Conservation (phyloP, 2,113 vertebrate genomes). For the Prietella phreatophila region DNA sequence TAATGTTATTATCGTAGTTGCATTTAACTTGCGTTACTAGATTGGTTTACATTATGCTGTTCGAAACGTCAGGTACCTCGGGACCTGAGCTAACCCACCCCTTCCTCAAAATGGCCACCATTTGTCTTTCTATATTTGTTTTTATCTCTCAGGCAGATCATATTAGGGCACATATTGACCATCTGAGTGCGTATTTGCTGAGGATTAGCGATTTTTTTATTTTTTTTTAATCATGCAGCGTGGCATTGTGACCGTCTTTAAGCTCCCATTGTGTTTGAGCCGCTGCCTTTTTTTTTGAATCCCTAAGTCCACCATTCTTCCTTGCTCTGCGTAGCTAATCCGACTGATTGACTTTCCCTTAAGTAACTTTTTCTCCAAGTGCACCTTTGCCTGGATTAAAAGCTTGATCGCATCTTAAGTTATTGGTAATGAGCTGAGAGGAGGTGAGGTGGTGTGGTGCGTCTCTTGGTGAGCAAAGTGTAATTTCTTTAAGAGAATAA, state of each 20-base stretch:
- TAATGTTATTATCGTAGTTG: not conserved
- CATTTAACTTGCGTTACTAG: no score
- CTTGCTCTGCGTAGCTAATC: constrained; percentile 68
- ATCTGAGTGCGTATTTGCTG: constrained; percentile 81
- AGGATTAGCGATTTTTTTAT: constrained; percentile 77
- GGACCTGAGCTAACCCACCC: not conserved
- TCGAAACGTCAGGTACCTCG: not conserved
- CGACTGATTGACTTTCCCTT: constrained; percentile 89
- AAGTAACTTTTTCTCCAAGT: constrained; percentile 80
- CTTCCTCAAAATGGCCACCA: not conserved
- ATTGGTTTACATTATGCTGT: not conserved
- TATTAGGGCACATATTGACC: constrained; percentile 72
- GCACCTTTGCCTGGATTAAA: constrained; percentile 81
- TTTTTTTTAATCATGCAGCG: constrained; percentile 69
- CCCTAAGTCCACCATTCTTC: not conserved
- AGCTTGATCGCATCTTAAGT: constrained; percentile 87
- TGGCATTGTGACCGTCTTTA: constrained; percentile 87
- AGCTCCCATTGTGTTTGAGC: constrained; percentile 84
- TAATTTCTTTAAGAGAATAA: constrained; percentile 92
- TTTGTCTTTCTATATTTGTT: constrained; percentile 53
- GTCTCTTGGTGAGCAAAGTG: constrained; percentile 75
- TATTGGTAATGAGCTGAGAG: constrained; percentile 89
- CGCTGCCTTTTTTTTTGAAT: constrained; percentile 68
- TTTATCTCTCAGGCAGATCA: constrained; percentile 52
- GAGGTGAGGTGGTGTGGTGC: constrained; percentile 67